Evolutionary conservation across 2,797 vertebrate genomes (phyloP).

Genomic region (Acridotheres tristis): DNA sequence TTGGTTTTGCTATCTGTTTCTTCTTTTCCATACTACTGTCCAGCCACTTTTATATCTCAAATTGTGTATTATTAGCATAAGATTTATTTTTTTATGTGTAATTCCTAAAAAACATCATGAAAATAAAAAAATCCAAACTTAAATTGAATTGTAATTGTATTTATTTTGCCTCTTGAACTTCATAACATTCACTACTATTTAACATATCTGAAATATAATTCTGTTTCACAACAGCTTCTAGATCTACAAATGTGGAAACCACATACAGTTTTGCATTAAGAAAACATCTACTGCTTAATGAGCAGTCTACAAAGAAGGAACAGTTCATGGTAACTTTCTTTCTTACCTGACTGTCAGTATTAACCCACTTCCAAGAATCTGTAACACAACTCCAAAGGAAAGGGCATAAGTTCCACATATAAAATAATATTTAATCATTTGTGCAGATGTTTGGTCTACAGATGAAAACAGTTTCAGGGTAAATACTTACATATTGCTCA

Average conservation of each 20-base stretch:
- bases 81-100: neutral
- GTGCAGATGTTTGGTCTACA: constrained; percentile 64
- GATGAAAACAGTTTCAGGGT: constrained; percentile 58
- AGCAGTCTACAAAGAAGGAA: constrained; percentile 6
- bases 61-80: neutral
- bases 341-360: neutral
- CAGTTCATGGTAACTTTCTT: neutral
- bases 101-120: neutral
- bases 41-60: constrained; percentile 10
- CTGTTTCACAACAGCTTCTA: constrained; percentile 4
- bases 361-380: constrained; percentile 6
- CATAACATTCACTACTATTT: neutral
- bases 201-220: neutral
- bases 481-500: constrained; percentile 69
- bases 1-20: constrained; percentile 4
- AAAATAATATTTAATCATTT: constrained; percentile 48
- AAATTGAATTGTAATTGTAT: neutral
- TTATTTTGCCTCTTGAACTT: neutral
- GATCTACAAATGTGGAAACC: constrained; percentile 20
- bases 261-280: neutral
- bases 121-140: constrained; percentile 46
- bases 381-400: constrained; percentile 32
- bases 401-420: neutral
- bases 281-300: neutral
- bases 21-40: constrained; percentile 8